Evolutionary conservation across 2,888 invertebrate species (phyloP).

Genomic region (Drosophila recens): DNA sequence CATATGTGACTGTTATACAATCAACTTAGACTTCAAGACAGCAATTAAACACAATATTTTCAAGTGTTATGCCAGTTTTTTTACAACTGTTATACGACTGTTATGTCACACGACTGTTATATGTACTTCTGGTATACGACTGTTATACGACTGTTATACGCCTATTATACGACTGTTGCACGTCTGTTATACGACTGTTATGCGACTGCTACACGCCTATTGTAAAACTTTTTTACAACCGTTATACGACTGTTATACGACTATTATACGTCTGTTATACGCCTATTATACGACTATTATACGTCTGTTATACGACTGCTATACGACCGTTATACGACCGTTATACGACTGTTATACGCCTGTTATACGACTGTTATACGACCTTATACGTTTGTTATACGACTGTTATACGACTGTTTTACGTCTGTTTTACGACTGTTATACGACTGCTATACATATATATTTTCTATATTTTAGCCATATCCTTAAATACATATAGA

Average conservation of each 20-base stretch:
- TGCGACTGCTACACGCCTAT: no score
- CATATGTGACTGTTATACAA: slow-evolving; percentile 1
- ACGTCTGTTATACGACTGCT: neutral
- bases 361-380: slow-evolving; percentile 3
- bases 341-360: neutral
- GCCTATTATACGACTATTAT: no score
- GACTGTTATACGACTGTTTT: slow-evolving; percentile 4
- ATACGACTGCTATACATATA: slow-evolving; percentile 1
- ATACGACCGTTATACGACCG: no score
- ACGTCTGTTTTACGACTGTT: neutral
- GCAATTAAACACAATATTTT: neutral
- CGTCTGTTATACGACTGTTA: neutral
- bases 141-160: neutral
- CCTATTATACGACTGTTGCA: slow-evolving; percentile 20
- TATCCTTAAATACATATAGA: neutral
- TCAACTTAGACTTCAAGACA: neutral
- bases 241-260: no score
- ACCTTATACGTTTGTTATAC: neutral
- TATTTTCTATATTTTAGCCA: no score
- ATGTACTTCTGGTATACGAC: no score
- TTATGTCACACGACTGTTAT: no score
- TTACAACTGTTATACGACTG: no score
- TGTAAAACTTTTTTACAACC: neutral
- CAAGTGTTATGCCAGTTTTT: neutral
- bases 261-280: no score